These are phyloP conservation scores for Phaethon lepturus DNA, from an alignment of 2,113 vertebrate genomes.

Conservation along the genomic window DNA sequence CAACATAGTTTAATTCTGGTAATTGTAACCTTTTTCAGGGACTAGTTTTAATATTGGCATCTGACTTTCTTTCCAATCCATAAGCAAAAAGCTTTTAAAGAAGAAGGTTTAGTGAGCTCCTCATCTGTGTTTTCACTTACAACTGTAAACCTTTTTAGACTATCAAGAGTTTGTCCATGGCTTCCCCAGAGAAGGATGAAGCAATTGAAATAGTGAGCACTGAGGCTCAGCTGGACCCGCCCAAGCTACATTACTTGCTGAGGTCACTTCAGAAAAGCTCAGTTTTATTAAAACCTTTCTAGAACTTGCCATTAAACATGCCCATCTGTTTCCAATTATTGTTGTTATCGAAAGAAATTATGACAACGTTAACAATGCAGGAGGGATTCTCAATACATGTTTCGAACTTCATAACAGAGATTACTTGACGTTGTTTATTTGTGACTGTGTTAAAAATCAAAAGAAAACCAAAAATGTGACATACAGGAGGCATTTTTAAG, in stretches of 20 bases:
- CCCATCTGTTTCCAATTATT: background rate
- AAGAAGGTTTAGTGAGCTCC: background rate
- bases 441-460: background rate
- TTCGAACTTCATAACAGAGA: background rate
- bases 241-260: background rate
- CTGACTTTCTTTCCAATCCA: background rate
- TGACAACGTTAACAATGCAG: background rate
- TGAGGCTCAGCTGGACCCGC: background rate
- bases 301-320: background rate
- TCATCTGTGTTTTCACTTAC: background rate
- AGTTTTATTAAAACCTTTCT: background rate
- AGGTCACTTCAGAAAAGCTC: background rate
- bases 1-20: background rate
- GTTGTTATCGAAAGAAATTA: slow-evolving; percentile 4
- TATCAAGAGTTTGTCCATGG: background rate
- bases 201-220: background rate
- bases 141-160: background rate
- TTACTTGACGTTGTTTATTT: background rate
- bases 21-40: background rate
- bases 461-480: background rate
- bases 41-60: background rate
- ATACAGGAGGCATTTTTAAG: background rate
- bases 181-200: background rate
- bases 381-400: background rate
- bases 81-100: background rate